Base-by-base conservation (phyloP, 1,140 invertebrate species). In the Delia radicum region DNA sequence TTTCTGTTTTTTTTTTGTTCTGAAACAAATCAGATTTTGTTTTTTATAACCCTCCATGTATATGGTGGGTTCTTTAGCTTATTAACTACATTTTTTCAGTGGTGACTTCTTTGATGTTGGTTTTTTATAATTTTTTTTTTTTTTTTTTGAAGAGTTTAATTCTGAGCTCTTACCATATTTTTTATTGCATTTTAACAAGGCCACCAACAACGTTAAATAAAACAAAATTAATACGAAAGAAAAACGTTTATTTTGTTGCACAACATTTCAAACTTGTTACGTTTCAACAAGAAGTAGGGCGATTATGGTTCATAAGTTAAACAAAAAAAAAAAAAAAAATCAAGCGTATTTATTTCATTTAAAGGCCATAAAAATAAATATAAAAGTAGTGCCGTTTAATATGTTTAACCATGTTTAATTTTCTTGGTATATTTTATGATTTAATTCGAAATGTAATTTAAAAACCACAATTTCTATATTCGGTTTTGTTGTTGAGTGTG, bases 141-240 rank as follows among this genome's bases (percentile, higher is more conserved):
- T 7, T 69, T 72, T 72, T 71, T 75, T 26, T 72, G 71, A 24
- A 62, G 28, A 71, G 65, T 61, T 71, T 31, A 37, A 46, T 26
- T 69, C 63, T 75, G 67, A 63, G 46, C 31, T 71, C 42, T 75
- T 75, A 74, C 42, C 37, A 27, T 33, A 21, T 67, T 46, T 67
- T 69, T 75, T 42, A 18, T 63, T 72, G 74, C 26, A 42, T 65
- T 42, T 71, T 75, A 75, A 75, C 74, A 75, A 75, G 74, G 46
- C 74, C 74, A 75, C 74, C 65, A 71, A 61, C 74, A 75, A 75
- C 24, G 63, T 69, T n/a, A 74, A 24, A 61, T 74, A 61, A 28
- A 27, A 24, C n/a, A 5, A 55, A 18, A 5, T 3, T 21, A 67
- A 12, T 67, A 67, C 26, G 29, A 29, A 67, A n/a, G 63, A 67